Base-by-base conservation (phyloP, 2,888 invertebrate species). In the Anoncus sp. region DNA sequence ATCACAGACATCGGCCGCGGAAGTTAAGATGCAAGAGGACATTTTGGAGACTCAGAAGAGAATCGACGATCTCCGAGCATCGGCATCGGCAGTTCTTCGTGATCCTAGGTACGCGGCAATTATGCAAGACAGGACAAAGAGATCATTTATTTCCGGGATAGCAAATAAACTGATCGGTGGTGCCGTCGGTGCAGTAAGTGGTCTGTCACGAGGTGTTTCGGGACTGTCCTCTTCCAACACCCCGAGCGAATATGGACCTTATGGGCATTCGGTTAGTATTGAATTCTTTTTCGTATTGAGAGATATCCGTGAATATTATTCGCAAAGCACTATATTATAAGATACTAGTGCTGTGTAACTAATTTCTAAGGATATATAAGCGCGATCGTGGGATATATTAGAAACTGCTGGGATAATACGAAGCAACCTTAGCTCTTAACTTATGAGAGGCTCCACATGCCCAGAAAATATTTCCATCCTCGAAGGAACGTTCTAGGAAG, bases 121-220 rank as follows among this genome's bases (percentile, higher is more conserved):
- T 69, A 84, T 89, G 85, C 85, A 85, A 55, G 87, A 87, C 9
- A 85, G 89, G 49, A 86, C 84, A 72, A 89, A 88, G 51, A 77
- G 89, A 45, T 85, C 86, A 31, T 85, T 91, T 63, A 79, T 90
- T 5, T 83, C 89, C 3, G 88, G 88, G n/a, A 87, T 91, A 40
- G 89, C 89, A 1, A 87, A 87, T 20, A 87, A 88, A 69, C 80
- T 90, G 40, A 79, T 91, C 27, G 84, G 87, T 3, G 88, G 90
- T n/a, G 82, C 90, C 3, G 86, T 86, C 18, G 87, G 89, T 9
- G 85, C 90, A 6, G 74, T 80, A 4, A 73, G 83, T n/a, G 72
- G 82, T n/a, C 45, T 77, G 1, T 89, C 90, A 12, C 82, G 87
- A 18, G 82, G 87, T 18, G 85, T 87, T 0, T 87, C 87, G 10